A percentile compares a stretch with the other conserved stretches of the same genome.
Conservation (phyloP, 2,888 invertebrate species). For the Penaeus monodon region DNA sequence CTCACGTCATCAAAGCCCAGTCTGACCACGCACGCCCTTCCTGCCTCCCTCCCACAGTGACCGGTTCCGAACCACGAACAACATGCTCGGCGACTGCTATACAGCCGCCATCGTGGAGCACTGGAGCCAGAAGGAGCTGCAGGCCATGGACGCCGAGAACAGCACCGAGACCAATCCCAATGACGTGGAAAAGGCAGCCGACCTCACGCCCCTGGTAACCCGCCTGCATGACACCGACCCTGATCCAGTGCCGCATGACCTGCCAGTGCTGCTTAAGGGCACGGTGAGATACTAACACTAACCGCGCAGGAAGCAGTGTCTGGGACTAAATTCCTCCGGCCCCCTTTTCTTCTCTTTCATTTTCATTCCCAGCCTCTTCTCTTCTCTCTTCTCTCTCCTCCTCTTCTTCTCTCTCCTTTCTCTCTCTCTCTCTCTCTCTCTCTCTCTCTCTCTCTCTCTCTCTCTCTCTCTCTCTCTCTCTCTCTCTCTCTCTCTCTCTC, state of each 20-base stretch:
- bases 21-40: no score
- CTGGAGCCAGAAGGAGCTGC: conserved; percentile 73
- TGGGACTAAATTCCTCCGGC: no score
- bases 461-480: no score
- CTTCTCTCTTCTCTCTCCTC: no score
- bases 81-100: conserved; percentile 89
- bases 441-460: no score
- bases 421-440: no score
- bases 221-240: conserved; percentile 51
- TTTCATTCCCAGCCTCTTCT: no score
- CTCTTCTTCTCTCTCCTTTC: no score
- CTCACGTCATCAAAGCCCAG: no score
- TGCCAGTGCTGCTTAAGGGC: conserved; percentile 45
- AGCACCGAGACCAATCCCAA: conserved; percentile 42
- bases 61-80: conserved; percentile 87
- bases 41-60: conserved; percentile 75
- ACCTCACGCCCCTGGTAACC: conserved; percentile 58
- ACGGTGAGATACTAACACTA: conserved; percentile 48
- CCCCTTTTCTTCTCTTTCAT: no score
- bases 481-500: no score
- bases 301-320: no score
- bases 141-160: conserved; percentile 62
- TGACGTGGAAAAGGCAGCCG: conserved; percentile 61
- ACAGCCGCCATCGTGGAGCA: conserved; percentile 88
- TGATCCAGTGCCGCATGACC: conserved; percentile 42